phyloP scores from a whole-genome alignment of 2,113 vertebrate species.

The Rhinichthys klamathensis region DNA sequence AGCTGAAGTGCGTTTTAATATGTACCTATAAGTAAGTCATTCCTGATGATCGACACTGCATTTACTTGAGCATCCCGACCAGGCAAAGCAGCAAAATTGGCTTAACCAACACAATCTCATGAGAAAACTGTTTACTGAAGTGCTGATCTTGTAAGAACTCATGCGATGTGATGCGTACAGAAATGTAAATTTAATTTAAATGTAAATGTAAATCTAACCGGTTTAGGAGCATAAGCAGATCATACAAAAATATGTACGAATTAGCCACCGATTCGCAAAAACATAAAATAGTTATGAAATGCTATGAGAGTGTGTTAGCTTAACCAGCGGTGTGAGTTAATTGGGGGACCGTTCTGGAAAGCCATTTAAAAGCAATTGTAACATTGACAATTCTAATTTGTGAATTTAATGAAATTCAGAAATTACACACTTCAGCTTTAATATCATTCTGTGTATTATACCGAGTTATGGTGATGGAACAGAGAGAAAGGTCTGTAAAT shows the following conservation, averaged over 20 bases:
- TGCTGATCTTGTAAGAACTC: too few relatives aligned
- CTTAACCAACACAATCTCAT: background rate
- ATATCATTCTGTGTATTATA: background rate
- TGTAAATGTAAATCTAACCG: too few relatives aligned
- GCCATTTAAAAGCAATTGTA: background rate
- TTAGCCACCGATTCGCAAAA: too few relatives aligned
- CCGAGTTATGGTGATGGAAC: background rate
- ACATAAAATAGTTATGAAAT: too few relatives aligned
- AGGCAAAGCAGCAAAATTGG: background rate
- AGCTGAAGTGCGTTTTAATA: background rate
- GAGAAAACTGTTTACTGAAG: background rate
- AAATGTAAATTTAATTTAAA: too few relatives aligned
- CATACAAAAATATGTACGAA: too few relatives aligned
- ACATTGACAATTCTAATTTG: background rate
- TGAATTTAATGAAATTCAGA: background rate
- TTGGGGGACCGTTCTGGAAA: background rate
- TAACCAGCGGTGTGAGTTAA: too few relatives aligned
- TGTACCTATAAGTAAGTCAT: background rate
- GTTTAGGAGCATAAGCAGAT: too few relatives aligned
- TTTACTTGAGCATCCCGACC: background rate
- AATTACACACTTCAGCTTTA: background rate
- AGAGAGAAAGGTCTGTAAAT: constrained; percentile 25
- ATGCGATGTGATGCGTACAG: too few relatives aligned
- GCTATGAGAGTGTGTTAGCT: too few relatives aligned
- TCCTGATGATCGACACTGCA: background rate